Evolutionary conservation across 2,888 invertebrate species (phyloP).

Genomic region (Lumbricus terrestris): DNA sequence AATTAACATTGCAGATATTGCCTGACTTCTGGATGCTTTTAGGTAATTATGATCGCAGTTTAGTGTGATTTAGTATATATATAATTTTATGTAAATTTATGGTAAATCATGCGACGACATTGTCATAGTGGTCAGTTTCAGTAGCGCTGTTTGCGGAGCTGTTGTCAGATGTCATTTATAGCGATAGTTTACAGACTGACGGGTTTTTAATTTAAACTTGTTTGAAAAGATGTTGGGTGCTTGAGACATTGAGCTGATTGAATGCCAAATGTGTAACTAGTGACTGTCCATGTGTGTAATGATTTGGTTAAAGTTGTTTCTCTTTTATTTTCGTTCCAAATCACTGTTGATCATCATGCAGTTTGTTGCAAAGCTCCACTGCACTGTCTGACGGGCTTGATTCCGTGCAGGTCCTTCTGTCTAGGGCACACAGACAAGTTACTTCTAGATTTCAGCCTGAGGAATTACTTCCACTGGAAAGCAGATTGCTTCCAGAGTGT

Average conservation of each 20-base stretch:
- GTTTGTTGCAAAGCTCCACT: background rate
- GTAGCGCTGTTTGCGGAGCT: too few relatives aligned
- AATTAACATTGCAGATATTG: background rate
- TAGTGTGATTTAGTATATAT: background rate
- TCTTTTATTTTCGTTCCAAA: background rate
- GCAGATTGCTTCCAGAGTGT: background rate
- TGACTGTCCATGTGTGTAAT: background rate
- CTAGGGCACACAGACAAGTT: background rate
- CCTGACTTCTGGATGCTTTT: background rate
- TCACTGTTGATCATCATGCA: background rate
- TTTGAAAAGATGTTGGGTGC: background rate
- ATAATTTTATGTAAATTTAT: background rate
- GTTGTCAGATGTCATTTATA: background rate
- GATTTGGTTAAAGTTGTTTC: too few relatives aligned
- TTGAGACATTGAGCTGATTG: background rate
- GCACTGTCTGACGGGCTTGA: background rate
- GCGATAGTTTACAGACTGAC: background rate
- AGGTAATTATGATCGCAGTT: background rate
- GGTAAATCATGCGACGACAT: slow-evolving; percentile 3
- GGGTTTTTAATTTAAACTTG: background rate
- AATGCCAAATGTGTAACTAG: background rate
- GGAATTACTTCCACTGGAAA: background rate
- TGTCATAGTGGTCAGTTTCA: background rate
- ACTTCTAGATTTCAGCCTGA: background rate
- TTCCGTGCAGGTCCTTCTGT: background rate